phyloP scores from a whole-genome alignment of 2,113 vertebrate genomes.

The Colaptes auratus region DNA sequence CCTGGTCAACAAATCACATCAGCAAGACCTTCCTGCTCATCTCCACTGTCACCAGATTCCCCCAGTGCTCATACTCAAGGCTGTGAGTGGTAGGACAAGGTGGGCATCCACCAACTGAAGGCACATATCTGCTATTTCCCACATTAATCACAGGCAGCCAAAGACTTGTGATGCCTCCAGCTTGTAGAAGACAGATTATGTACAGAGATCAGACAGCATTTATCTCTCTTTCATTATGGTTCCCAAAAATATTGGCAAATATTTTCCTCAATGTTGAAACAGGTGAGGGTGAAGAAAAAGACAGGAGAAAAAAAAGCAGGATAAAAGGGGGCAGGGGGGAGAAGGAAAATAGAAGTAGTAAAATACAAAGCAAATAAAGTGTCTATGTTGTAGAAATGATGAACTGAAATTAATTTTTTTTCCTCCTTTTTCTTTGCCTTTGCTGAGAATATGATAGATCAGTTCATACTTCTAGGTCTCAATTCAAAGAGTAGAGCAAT shows the following conservation, averaged over 20 bases:
- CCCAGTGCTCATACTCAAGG: not conserved
- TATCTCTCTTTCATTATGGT: not conserved
- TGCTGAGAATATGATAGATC: not conserved
- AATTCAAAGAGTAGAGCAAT: not conserved
- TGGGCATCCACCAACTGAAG: not conserved
- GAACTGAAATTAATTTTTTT: not conserved
- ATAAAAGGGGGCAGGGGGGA: not conserved
- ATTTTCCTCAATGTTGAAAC: not conserved
- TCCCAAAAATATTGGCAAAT: not conserved
- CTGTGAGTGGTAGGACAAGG: not conserved
- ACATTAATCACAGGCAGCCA: fast-evolving
- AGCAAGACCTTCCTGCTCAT: not conserved
- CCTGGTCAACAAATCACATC: not conserved
- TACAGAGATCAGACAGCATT: not conserved
- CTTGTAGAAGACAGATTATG: not conserved
- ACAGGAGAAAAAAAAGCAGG: not conserved
- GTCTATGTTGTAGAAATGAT: not conserved
- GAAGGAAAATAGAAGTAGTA: not conserved
- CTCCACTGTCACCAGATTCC: not conserved
- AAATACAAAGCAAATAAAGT: not conserved
- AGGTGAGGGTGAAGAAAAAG: not conserved
- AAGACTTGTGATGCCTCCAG: not conserved
- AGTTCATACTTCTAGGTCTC: not conserved
- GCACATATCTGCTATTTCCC: not conserved
- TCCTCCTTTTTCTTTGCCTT: not conserved